phyloP scores from a whole-genome alignment of 2,888 invertebrate genomes.

The Idaea biselata region DNA sequence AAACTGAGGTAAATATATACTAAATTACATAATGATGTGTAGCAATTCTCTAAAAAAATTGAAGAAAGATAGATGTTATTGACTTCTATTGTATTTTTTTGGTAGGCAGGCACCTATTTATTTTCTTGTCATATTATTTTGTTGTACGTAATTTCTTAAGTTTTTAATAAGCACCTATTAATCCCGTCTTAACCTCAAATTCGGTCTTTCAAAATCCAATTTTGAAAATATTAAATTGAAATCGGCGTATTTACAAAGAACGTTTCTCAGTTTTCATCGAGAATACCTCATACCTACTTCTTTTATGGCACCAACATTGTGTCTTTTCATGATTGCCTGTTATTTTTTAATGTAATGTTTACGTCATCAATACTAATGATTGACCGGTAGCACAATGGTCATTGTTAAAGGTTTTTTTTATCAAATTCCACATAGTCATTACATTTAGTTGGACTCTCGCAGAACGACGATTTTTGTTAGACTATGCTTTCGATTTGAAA shows the following conservation, averaged over 20 bases:
- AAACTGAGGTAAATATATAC: too few species aligned
- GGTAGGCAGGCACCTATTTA: too few species aligned
- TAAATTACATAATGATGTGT: too few species aligned
- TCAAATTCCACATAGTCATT: conserved; percentile 73
- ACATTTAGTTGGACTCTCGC: conserved; percentile 72
- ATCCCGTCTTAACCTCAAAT: neutral
- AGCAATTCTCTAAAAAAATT: too few species aligned
- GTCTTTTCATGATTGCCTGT: neutral
- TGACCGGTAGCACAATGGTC: conserved; percentile 72
- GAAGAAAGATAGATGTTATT: too few species aligned
- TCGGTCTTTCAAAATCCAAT: neutral
- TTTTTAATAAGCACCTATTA: neutral
- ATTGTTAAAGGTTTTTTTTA: conserved; percentile 68
- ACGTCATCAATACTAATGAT: conserved; percentile 80
- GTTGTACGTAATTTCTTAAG: neutral
- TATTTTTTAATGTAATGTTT: conserved; percentile 55
- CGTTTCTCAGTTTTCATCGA: neutral
- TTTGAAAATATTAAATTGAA: neutral
- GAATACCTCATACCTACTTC: neutral
- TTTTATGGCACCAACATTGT: neutral
- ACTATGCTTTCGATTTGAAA: neutral
- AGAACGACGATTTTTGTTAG: conserved; percentile 35
- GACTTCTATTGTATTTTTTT: too few species aligned
- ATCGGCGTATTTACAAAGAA: neutral
- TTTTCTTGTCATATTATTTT: neutral